Evolutionary conservation across 2,888 invertebrate genomes (phyloP), one percentile per base, ranked within the genome.

Genomic region (Scrobipalpa costella): DNA sequence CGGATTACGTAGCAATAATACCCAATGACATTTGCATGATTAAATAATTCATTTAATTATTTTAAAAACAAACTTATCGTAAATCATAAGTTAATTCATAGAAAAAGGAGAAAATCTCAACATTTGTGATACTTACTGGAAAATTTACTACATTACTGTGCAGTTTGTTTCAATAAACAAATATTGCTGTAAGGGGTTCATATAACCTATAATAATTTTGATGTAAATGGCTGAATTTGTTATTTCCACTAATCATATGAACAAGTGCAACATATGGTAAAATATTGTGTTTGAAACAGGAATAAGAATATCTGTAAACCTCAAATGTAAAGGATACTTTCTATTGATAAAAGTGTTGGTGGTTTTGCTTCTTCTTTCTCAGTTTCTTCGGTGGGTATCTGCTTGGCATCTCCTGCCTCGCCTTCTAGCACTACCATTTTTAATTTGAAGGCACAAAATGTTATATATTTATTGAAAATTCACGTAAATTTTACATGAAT

Each of bases 251-350:
- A 15, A 15, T n/a, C 1, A 44, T 40, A 7, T 44, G 9, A 44
- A 7, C 6, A 1, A 5, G 15, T n/a, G n/a, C 7, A 44, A 15
- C 8, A 1, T 6, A 44, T 44, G 44, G 44, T 44, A 44, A 44
- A n/a, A 15, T 15, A 1, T 15, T 9, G 44, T 44, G 11, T 11
- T 6, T 13, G 50, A 52, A 52, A 6, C 50, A 11, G 50, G 50
- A 52, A 27, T 21, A 52, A 27, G 3, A 13, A 19, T 7, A 17
- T 19, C 17, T 17, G 38, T 15, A 19, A 19, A 57, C 19, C 13
- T 13, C 13, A 19, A 40, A 69, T 68, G 34, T 69, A 91, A 93
- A 93, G 93, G 92, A 93, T 93, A 93, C 93, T 92, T 88, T 93
- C 93, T 83, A 93, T 80, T 66, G 92, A 83, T 73, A 93, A 78